These are phyloP conservation scores for Mormyrops attenuatus DNA, from an alignment of 2,797 vertebrate species.

Conservation along the genomic window DNA sequence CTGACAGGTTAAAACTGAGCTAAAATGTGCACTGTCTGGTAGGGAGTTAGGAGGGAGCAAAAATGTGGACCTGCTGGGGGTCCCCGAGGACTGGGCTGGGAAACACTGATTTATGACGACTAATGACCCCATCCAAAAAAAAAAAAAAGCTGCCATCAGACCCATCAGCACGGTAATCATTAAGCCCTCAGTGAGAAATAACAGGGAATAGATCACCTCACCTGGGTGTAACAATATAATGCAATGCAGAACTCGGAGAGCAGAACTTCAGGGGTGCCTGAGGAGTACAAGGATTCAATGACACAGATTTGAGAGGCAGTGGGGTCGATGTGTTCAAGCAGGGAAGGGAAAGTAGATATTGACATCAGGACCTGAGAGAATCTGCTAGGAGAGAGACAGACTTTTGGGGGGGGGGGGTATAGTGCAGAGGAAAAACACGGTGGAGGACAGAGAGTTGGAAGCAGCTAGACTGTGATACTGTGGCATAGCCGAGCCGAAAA, in stretches of 20 bases:
- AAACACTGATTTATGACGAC: neutral
- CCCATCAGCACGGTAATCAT: neutral
- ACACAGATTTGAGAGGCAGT: neutral
- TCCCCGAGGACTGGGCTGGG: neutral
- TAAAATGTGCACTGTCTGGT: neutral
- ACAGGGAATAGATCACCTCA: neutral
- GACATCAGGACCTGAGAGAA: neutral
- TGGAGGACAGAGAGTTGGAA: neutral
- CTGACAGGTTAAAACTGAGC: neutral
- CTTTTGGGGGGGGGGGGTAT: neutral
- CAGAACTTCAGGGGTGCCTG: neutral
- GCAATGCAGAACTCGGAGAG: neutral
- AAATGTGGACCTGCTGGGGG: neutral
- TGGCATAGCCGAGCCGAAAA: neutral
- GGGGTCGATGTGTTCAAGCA: neutral
- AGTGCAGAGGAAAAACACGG: neutral
- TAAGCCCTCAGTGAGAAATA: neutral
- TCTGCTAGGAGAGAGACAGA: neutral
- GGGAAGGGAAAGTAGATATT: neutral
- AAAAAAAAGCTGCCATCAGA: neutral
- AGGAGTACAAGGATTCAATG: neutral
- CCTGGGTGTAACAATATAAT: neutral
- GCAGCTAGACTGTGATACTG: neutral
- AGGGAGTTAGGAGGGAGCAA: neutral
- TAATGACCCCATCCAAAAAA: neutral